Evolutionary conservation across 2,113 vertebrate species (phyloP).

Genomic region (Nyctibius bracteatus): DNA sequence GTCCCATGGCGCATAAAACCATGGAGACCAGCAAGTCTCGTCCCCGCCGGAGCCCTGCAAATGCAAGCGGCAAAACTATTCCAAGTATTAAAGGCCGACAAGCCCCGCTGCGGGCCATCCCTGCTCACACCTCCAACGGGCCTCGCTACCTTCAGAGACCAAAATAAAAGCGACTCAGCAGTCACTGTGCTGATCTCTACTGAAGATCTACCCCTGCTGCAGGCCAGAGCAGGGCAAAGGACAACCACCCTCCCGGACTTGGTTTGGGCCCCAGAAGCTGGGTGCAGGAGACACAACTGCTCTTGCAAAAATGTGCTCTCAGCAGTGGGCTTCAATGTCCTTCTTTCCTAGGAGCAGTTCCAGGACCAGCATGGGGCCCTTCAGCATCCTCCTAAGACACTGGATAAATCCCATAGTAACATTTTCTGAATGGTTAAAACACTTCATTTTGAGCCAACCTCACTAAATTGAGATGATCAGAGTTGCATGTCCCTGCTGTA

Average conservation of each 20-base stretch:
- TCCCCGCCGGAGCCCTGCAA: not conserved
- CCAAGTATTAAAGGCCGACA: not conserved
- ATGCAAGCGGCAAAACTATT: not conserved
- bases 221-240: not conserved
- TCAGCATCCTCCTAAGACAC: not conserved
- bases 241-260: not conserved
- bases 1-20: conserved; percentile 63
- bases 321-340: not conserved
- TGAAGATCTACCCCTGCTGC: not conserved
- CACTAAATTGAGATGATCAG: not conserved
- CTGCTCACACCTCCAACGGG: fast-evolving
- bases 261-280: not conserved
- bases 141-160: not conserved
- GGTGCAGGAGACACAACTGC: not conserved
- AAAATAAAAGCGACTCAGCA: not conserved
- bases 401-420: not conserved
- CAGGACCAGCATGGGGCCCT: not conserved
- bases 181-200: not conserved
- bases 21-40: conserved; percentile 33
- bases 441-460: not conserved
- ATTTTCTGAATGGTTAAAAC: not conserved
- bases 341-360: not conserved
- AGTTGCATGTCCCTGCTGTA: fast-evolving
- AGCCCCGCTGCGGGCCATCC: fast-evolving
- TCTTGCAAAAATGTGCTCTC: not conserved